phyloP scores from a whole-genome alignment of 1,140 invertebrate genomes.

The Bombyx mori region DNA sequence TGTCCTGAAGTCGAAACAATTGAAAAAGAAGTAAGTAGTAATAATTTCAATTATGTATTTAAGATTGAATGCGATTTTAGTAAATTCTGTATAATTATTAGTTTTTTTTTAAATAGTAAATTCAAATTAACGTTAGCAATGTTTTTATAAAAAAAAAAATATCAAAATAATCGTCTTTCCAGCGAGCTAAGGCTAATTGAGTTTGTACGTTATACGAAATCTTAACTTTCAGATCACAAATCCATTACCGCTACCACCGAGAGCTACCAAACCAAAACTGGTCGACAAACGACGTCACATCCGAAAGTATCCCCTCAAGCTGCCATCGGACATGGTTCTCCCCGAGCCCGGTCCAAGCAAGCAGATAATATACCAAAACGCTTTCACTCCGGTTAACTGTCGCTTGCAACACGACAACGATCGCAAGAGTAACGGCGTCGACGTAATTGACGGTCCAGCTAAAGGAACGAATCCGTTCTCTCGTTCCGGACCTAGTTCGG shows the following conservation, averaged over 20 bases:
- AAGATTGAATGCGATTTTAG: too few species aligned
- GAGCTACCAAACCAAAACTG: slow-evolving; percentile 43
- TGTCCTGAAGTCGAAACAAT: too few species aligned
- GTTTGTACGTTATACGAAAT: too few species aligned
- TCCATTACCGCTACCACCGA: slow-evolving; percentile 42
- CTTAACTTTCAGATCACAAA: slow-evolving; percentile 29
- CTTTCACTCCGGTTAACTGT: slow-evolving; percentile 7
- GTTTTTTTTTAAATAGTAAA: too few species aligned
- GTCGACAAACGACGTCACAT: slow-evolving; percentile 53
- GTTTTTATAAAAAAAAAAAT: too few species aligned
- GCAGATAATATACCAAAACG: slow-evolving; percentile 43
- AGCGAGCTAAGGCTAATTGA: too few species aligned
- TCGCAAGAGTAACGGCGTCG: neutral
- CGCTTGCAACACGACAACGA: neutral
- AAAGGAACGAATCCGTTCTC: slow-evolving; percentile 6
- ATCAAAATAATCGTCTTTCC: too few species aligned
- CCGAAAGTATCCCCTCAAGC: slow-evolving; percentile 45
- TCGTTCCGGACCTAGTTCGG: slow-evolving; percentile 8
- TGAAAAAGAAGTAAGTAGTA: too few species aligned
- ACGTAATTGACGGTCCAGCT: slow-evolving; percentile 8
- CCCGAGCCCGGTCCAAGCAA: neutral
- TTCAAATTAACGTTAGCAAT: too few species aligned
- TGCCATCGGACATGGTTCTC: slow-evolving; percentile 18
- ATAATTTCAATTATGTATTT: too few species aligned
- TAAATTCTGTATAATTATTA: too few species aligned